Conservation (phyloP, 2,797 vertebrate genomes). For the Brachyrhaphis roseni region DNA sequence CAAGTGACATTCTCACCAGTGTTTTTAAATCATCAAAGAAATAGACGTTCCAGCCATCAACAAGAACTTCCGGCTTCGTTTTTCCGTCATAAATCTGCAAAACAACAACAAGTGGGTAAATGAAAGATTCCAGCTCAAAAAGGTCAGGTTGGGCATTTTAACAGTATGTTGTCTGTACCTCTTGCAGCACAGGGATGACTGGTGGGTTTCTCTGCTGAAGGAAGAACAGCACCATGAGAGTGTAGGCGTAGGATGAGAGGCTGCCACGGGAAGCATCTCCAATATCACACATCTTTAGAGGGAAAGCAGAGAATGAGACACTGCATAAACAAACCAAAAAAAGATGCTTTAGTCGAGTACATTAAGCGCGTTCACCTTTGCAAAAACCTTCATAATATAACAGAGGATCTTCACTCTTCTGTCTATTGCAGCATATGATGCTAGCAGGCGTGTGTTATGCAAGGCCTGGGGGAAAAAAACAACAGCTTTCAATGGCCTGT, state of each 20-base stretch:
- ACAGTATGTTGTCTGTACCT: conserved; percentile 75
- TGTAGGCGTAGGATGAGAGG: conserved; percentile 95
- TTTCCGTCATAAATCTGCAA: conserved; percentile 88
- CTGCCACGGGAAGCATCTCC: conserved; percentile 96
- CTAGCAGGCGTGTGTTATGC: conserved; percentile 92
- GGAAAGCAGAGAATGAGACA: not conserved
- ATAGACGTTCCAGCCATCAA: conserved; percentile 95
- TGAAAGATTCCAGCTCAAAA: not conserved
- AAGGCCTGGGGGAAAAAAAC: conserved; percentile 80
- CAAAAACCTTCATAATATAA: conserved; percentile 98
- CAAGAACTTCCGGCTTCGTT: conserved; percentile 88
- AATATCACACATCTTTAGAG: conserved; percentile 91
- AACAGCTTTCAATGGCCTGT: not conserved
- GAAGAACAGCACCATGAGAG: conserved; percentile 96
- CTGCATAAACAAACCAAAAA: not conserved
- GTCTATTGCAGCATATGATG: conserved; percentile 90
- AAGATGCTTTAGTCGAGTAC: not conserved
- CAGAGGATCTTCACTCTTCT: conserved; percentile 91
- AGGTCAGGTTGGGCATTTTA: not conserved
- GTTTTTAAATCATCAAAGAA: conserved; percentile 89
- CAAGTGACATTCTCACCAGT: conserved; percentile 80
- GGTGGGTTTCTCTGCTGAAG: conserved; percentile 93
- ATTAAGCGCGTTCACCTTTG: conserved; percentile 82
- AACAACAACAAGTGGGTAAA: conserved; percentile 16
- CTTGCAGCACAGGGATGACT: conserved; percentile 94